Base-by-base conservation (phyloP, 2,797 vertebrate species). In the Pygocentrus nattereri region DNA sequence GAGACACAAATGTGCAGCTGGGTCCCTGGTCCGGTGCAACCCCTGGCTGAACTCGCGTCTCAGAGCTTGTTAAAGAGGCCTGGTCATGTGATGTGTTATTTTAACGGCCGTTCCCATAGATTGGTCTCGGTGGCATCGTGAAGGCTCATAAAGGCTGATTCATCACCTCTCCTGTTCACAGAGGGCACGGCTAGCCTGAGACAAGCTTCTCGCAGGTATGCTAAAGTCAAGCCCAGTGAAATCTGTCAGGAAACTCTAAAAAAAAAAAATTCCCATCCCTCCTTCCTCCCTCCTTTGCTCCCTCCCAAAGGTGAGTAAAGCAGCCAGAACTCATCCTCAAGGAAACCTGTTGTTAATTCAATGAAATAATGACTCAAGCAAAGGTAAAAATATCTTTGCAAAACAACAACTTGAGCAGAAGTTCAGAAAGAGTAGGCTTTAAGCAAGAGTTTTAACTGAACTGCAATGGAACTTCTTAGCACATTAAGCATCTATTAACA, bases 91-190 rank as follows among this genome's bases (percentile, higher is more conserved):
- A 92, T 92, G 90, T 94, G 86, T 81, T 88, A 91, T 91, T 93
- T 94, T 92, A 92, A 92, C 91, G 92, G 90, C 91, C 87, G 83
- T 91, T 92, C 86, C 41, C 88, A 84, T 87, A 90, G 92, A 93
- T 92, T 92, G 90, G 91, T 91, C 93, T 93, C 90, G 75, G 79
- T 21, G 79, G 92, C 85, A 88, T 91, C 88, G 88, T 90, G 90
- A 91, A 90, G 90, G 90, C 91, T 88, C 90, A 92, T 93, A 92
- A 93, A 94, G 87, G 82, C 87, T 92, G 93, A 94, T 92, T 94
- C 92, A 94, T 93, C 89, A 86, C 90, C 88, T 82, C 82, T 76
- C 82, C 87, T 73, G 67, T 88, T 92, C 50, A 79, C 90, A 89
- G 91, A 92, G 90, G 90, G 90, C 90, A 92, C 18, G 16, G 84